Conservation (phyloP, 2,113 vertebrate species). For the Aphyosemion australe region DNA sequence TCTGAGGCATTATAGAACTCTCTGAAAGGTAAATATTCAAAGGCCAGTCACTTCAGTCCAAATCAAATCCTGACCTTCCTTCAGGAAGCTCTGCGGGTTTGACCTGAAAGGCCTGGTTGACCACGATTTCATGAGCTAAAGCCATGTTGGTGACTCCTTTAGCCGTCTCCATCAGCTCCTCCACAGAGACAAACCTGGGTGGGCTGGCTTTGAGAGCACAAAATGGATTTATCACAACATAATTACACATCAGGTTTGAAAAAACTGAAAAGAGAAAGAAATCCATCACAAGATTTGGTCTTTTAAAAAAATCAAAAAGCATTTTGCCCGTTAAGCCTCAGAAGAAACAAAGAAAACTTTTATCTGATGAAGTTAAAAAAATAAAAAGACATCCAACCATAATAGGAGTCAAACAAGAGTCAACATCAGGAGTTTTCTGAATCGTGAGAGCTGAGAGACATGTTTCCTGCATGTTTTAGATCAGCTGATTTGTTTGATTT, state of each 20-base stretch:
- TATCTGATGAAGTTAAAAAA: too few relatives aligned
- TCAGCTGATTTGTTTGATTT: too few relatives aligned
- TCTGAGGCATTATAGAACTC: background rate
- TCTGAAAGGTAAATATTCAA: background rate
- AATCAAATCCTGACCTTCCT: slow-evolving; percentile 82
- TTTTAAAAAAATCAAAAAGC: too few relatives aligned
- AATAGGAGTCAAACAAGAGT: too few relatives aligned
- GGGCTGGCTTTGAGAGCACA: slow-evolving; percentile 83
- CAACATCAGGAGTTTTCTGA: too few relatives aligned
- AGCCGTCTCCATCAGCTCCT: slow-evolving; percentile 91
- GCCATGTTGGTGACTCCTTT: slow-evolving; percentile 95
- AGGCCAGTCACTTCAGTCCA: background rate
- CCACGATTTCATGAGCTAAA: slow-evolving; percentile 93
- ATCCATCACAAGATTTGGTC: too few relatives aligned
- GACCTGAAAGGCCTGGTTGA: slow-evolving; percentile 89
- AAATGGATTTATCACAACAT: background rate
- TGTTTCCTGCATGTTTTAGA: too few relatives aligned
- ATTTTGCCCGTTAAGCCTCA: too few relatives aligned
- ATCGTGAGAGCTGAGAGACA: too few relatives aligned
- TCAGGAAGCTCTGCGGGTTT: slow-evolving; percentile 87
- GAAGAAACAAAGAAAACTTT: too few relatives aligned
- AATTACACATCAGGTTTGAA: background rate
- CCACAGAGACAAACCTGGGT: slow-evolving; percentile 84
- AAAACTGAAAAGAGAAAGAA: background rate
- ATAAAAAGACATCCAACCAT: too few relatives aligned